These are phyloP conservation scores for Sminthurides bifidus DNA, from an alignment of 1,140 invertebrate genomes.

Conservation along the genomic window DNA sequence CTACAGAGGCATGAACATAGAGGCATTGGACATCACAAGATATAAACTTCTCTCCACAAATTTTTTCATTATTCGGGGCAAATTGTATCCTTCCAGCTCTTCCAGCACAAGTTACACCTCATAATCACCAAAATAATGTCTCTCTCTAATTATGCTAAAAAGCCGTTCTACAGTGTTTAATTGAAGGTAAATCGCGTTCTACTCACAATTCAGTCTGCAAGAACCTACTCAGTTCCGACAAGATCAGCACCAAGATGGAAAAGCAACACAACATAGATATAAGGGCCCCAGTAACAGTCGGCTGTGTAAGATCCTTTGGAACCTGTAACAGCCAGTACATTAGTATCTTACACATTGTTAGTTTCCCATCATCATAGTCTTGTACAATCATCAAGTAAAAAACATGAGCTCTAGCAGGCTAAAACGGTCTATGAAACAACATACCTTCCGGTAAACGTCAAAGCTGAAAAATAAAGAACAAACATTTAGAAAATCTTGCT, in stretches of 20 bases:
- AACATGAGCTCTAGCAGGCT: no score
- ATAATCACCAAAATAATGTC: not conserved
- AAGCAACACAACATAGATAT: slow-evolving; percentile 47
- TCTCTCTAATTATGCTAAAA: not conserved
- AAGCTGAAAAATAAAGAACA: slow-evolving; percentile 37
- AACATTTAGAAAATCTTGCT: slow-evolving; percentile 3
- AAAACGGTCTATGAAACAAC: no score
- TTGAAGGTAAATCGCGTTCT: not conserved
- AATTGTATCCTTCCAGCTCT: not conserved
- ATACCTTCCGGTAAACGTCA: slow-evolving; percentile 51
- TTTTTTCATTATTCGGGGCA: not conserved
- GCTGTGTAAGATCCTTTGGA: slow-evolving; percentile 45
- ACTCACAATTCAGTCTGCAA: slow-evolving; percentile 47
- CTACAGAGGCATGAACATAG: slow-evolving; percentile 51
- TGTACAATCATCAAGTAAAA: no score
- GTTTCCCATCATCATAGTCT: no score
- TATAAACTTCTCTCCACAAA: not conserved
- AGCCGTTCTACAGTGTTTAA: not conserved
- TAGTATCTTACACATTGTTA: no score
- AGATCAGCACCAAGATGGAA: slow-evolving; percentile 45
- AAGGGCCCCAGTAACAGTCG: slow-evolving; percentile 47
- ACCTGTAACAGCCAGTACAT: no score
- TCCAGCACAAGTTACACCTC: not conserved
- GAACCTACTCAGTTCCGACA: slow-evolving; percentile 45
- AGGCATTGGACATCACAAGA: not conserved